phyloP scores from a whole-genome alignment of 2,113 vertebrate species.

The Hippopotamus amphibius region DNA sequence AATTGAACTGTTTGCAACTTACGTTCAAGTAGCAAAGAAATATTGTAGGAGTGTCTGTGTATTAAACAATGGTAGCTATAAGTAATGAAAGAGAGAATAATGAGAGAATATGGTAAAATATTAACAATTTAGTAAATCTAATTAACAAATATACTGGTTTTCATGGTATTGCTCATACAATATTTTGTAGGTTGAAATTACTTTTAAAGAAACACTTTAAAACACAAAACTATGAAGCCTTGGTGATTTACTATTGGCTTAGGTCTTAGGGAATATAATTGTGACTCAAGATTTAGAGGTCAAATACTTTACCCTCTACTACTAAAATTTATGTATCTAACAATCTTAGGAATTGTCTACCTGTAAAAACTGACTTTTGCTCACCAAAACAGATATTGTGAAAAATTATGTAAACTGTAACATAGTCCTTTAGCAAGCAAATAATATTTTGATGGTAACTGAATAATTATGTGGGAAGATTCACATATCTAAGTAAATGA shows the following conservation, averaged over 20 bases:
- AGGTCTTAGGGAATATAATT: not conserved
- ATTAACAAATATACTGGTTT: not conserved
- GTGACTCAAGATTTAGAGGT: not conserved
- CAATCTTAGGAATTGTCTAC: not conserved
- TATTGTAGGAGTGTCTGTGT: not conserved
- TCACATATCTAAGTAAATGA: not conserved
- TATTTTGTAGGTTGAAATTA: not conserved
- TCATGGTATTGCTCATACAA: not conserved
- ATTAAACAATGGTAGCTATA: not conserved
- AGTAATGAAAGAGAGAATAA: not conserved
- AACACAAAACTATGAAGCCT: not conserved
- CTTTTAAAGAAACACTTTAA: not conserved
- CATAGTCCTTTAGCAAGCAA: not conserved
- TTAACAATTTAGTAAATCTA: not conserved
- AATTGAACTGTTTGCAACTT: not conserved
- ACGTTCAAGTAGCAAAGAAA: not conserved
- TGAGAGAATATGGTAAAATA: not conserved
- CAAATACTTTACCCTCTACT: not conserved
- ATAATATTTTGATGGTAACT: not conserved
- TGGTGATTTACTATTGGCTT: not conserved
- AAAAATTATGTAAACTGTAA: not conserved
- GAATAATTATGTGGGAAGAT: not conserved
- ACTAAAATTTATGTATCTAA: not conserved
- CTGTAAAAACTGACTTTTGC: not conserved
- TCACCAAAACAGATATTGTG: not conserved